Percentiles rank a stretch among this genome's conserved stretches.
phyloP scores from a whole-genome alignment of 2,888 invertebrate genomes.

The Oasisia sp. region DNA sequence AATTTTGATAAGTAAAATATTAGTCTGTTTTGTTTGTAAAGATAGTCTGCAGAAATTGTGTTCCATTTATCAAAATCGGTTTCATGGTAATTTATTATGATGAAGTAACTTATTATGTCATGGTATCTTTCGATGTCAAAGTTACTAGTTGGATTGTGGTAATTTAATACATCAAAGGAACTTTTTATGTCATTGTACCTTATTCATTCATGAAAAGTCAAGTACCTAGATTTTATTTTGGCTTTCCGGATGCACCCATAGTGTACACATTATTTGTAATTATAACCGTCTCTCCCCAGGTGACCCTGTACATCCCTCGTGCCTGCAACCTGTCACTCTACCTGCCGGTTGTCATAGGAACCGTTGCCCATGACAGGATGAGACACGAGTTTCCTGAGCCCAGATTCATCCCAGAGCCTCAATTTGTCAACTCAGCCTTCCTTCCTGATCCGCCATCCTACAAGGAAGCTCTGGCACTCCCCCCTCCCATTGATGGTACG shows the following conservation, averaged over 20 bases:
- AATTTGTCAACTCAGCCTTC: constrained; percentile 46
- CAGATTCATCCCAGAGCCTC: constrained; percentile 54
- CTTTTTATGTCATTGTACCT: neutral
- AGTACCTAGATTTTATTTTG: neutral
- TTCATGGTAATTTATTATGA: constrained; percentile 23
- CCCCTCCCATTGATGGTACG: constrained; percentile 60
- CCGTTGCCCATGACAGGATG: constrained; percentile 63
- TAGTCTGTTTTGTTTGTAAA: too few species aligned
- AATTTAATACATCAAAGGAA: neutral
- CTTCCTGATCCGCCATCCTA: constrained; percentile 64
- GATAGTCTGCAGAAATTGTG: too few species aligned
- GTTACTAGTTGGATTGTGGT: too few species aligned
- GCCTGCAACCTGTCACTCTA: constrained; percentile 66
- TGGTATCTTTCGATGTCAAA: neutral
- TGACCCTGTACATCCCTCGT: constrained; percentile 67
- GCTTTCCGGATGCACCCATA: neutral
- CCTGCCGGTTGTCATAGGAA: constrained; percentile 67
- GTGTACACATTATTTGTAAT: too few species aligned
- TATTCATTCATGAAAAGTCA: too few species aligned
- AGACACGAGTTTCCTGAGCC: constrained; percentile 54
- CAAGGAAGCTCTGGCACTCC: constrained; percentile 62
- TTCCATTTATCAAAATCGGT: too few species aligned
- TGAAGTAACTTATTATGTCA: neutral
- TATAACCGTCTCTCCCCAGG: constrained; percentile 48
- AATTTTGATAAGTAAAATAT: too few species aligned